A percentile compares a stretch with the other conserved stretches of the same genome.
Evolutionary conservation across 2,888 invertebrate genomes (phyloP).

Genomic region (Pterostichus madidus): DNA sequence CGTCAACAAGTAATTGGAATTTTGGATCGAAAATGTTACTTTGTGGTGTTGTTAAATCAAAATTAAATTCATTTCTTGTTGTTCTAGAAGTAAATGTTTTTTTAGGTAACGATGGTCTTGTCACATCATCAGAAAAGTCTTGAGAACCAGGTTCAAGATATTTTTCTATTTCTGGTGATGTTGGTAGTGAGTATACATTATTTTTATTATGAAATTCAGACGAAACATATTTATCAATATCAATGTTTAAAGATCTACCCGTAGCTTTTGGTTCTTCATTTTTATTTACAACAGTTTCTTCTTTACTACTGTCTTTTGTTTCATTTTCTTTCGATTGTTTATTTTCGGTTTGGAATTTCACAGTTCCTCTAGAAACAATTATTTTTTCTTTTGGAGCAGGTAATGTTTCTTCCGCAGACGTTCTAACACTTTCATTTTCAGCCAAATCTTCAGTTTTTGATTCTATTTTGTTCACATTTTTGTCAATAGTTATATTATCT

Average conservation of each 20-base stretch:
- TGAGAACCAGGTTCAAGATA: constrained; percentile 71
- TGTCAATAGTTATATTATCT: constrained; percentile 29
- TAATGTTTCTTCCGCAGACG: constrained; percentile 24
- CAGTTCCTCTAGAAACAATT: constrained; percentile 1
- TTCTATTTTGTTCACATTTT: constrained; percentile 36
- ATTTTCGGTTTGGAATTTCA: constrained; percentile 66
- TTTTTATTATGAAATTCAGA: constrained; percentile 78
- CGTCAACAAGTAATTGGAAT: constrained; percentile 78
- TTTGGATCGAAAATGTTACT: constrained; percentile 73
- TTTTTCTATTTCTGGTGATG: constrained; percentile 76
- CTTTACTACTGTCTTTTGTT: constrained; percentile 66
- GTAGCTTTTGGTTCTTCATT: constrained; percentile 70
- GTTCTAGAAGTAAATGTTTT: constrained; percentile 51
- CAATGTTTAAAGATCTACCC: constrained; percentile 74
- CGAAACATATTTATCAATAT: constrained; percentile 78
- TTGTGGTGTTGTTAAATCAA: constrained; percentile 59
- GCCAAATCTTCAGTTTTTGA: not conserved
- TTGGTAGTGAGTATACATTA: constrained; percentile 79
- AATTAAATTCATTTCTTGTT: constrained; percentile 67
- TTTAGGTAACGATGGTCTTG: constrained; percentile 31
- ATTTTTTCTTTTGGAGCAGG: constrained; percentile 46
- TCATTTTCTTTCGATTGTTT: constrained; percentile 56
- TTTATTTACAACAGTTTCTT: constrained; percentile 43
- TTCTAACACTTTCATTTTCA: constrained; percentile 30
- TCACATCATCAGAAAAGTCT: constrained; percentile 64